A percentile compares a stretch with the other conserved stretches of the same genome.
Conservation (phyloP, 2,888 invertebrate species). For the Heliconius ismenius region DNA sequence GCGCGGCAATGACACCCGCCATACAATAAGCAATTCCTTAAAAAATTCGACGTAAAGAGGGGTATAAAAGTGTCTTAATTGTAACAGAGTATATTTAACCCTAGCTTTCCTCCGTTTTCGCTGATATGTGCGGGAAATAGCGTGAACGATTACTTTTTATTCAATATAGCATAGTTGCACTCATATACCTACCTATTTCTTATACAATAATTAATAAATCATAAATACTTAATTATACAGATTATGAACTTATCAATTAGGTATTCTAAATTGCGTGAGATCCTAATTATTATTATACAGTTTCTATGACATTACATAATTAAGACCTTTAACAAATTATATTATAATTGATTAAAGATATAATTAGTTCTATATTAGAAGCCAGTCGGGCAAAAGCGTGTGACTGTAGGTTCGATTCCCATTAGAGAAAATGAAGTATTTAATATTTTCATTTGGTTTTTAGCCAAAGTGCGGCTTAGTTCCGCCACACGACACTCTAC, state of each 20-base stretch:
- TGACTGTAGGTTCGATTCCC: too few relatives aligned
- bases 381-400: too few relatives aligned
- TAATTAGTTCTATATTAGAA: neutral
- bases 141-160: too few relatives aligned
- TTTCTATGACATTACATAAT: slow-evolving; percentile 10
- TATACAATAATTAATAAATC: neutral
- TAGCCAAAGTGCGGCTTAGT: too few relatives aligned
- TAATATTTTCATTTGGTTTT: too few relatives aligned
- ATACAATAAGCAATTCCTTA: too few relatives aligned
- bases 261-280: neutral
- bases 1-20: too few relatives aligned
- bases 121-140: neutral
- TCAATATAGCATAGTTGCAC: neutral
- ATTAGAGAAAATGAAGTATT: too few relatives aligned
- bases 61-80: neutral
- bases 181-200: neutral
- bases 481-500: too few relatives aligned
- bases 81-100: neutral
- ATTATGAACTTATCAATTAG: too few relatives aligned
- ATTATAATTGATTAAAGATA: neutral
- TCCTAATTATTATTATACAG: slow-evolving; percentile 1
- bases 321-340: slow-evolving; percentile 10
- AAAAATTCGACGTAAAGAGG: neutral
- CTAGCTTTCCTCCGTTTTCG: neutral
- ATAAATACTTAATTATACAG: neutral